phyloP scores from a whole-genome alignment of 1,140 invertebrate species.

The Megalopta genalis region DNA sequence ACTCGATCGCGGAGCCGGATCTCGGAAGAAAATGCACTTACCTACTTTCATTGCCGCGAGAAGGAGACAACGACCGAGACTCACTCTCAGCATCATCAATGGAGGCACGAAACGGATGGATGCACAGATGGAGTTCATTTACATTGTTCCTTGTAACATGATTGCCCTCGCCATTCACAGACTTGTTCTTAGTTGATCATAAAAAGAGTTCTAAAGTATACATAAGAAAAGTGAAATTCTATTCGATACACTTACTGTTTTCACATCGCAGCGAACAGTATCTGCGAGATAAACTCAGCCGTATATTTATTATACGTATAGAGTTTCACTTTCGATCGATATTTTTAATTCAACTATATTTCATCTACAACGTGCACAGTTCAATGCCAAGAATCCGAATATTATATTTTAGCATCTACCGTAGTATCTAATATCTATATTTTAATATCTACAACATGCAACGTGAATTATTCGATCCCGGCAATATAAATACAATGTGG shows the following conservation, averaged over 20 bases:
- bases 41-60: slow-evolving; percentile 63
- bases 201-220: background rate
- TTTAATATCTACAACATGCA: too few relatives aligned
- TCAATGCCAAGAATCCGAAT: too few relatives aligned
- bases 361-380: too few relatives aligned
- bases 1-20: slow-evolving; percentile 30
- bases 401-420: too few relatives aligned
- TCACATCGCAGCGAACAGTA: background rate
- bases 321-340: too few relatives aligned
- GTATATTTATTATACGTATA: too few relatives aligned
- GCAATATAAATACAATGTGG: too few relatives aligned
- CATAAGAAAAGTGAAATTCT: background rate
- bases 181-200: background rate
- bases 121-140: slow-evolving; percentile 55
- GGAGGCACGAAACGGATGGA: slow-evolving; percentile 68
- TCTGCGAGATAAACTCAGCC: too few relatives aligned
- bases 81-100: slow-evolving; percentile 68
- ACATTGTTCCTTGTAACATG: slow-evolving; percentile 17
- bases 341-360: too few relatives aligned
- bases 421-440: too few relatives aligned
- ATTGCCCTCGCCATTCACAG: slow-evolving; percentile 8
- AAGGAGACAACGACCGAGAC: slow-evolving; percentile 53
- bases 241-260: slow-evolving; percentile 2
- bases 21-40: slow-evolving; percentile 52
- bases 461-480: too few relatives aligned